Percentiles rank a stretch among this genome's conserved stretches.
Conservation (phyloP, 1,140 invertebrate species). For the Aphaenogaster floridana region DNA sequence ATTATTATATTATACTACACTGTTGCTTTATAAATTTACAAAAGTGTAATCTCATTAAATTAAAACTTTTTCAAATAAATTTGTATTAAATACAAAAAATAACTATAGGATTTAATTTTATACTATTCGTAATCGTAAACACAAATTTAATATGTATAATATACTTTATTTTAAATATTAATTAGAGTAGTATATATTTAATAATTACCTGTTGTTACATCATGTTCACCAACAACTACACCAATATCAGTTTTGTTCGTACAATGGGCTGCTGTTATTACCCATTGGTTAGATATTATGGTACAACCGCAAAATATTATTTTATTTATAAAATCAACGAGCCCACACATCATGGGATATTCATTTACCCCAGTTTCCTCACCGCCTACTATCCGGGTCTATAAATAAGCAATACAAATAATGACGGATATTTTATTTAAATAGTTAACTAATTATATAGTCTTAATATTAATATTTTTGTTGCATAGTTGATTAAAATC, state of each 20-base stretch:
- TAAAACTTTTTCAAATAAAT: conserved; percentile 1
- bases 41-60: not conserved
- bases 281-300: conserved; percentile 88
- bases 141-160: not conserved
- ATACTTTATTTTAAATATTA: not conserved
- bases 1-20: too few species aligned
- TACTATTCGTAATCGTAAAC: not conserved
- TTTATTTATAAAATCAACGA: conserved; percentile 83
- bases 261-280: conserved; percentile 92
- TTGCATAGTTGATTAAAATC: not conserved
- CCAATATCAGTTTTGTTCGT: conserved; percentile 67
- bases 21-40: not conserved
- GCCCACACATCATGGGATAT: conserved; percentile 89
- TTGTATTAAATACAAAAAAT: not conserved
- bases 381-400: conserved; percentile 90
- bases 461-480: not conserved
- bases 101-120: not conserved
- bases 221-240: conserved; percentile 87
- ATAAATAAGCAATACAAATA: conserved; percentile 74
- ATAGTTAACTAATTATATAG: not conserved
- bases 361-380: conserved; percentile 88
- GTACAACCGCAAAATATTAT: conserved; percentile 89
- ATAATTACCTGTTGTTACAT: conserved; percentile 71
- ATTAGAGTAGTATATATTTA: not conserved
- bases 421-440: not conserved